phyloP scores from a whole-genome alignment of 2,113 vertebrate genomes.

The Thinocorus orbignyianus region DNA sequence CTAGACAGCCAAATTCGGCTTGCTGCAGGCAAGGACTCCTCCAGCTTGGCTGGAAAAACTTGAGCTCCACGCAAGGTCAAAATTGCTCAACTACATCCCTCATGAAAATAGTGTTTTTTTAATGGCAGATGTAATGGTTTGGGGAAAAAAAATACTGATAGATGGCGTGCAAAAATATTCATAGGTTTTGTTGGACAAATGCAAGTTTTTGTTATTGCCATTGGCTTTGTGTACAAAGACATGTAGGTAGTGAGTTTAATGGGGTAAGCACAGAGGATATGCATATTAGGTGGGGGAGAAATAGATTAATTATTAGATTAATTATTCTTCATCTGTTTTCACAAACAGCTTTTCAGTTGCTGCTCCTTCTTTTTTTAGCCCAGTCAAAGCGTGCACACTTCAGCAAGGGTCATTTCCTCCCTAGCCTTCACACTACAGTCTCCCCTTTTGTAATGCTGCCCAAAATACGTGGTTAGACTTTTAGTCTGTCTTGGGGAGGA shows the following conservation, averaged over 20 bases:
- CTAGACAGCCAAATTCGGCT: neutral
- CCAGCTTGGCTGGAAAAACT: neutral
- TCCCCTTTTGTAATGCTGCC: neutral
- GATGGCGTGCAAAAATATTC: constrained; percentile 49
- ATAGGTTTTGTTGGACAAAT: neutral
- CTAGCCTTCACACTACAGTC: neutral
- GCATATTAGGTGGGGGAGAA: neutral
- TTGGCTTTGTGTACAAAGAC: neutral
- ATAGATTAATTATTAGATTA: neutral
- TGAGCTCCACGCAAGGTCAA: neutral
- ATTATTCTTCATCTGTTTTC: neutral
- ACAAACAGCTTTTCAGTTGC: neutral
- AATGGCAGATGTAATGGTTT: neutral
- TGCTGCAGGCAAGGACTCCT: neutral
- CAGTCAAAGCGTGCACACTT: neutral
- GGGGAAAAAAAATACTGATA: neutral
- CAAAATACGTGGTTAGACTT: neutral
- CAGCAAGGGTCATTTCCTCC: neutral
- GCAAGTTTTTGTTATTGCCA: neutral
- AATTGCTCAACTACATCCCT: neutral
- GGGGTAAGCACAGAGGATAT: neutral
- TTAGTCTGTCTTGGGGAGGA: neutral
- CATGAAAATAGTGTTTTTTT: neutral
- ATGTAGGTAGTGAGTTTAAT: neutral
- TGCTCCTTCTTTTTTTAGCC: neutral